Evolutionary conservation across 2,797 vertebrate genomes (phyloP).

Genomic region (Crocodylus rhombifer): DNA sequence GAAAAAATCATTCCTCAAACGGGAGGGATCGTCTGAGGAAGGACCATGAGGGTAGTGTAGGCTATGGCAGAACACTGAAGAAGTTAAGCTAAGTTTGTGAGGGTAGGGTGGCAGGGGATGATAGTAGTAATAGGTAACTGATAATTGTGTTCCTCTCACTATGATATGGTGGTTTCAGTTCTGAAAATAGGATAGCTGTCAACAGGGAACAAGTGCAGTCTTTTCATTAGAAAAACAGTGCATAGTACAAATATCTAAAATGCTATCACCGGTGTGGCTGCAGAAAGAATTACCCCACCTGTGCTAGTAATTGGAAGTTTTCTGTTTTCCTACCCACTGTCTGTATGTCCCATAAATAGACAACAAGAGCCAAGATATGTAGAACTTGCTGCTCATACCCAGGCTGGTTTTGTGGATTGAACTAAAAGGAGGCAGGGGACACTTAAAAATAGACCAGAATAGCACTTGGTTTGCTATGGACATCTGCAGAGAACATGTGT

Average conservation of each 20-base stretch:
- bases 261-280: background rate
- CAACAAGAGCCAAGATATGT: background rate
- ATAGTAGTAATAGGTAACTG: background rate
- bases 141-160: background rate
- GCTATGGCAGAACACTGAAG: background rate
- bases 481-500: fast-evolving
- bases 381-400: background rate
- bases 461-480: background rate
- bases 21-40: background rate
- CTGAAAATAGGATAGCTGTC: background rate
- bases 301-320: no score
- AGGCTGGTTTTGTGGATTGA: background rate
- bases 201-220: background rate
- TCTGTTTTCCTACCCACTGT: background rate
- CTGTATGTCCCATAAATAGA: background rate
- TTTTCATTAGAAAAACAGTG: background rate
- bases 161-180: background rate
- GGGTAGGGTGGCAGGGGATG: no score
- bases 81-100: background rate
- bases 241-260: background rate
- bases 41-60: background rate
- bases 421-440: background rate
- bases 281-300: no score
- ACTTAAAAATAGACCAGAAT: background rate
- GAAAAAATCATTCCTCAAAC: background rate